Base-by-base conservation (phyloP, 1,140 invertebrate species). In the Leptonema lineaticorne region DNA sequence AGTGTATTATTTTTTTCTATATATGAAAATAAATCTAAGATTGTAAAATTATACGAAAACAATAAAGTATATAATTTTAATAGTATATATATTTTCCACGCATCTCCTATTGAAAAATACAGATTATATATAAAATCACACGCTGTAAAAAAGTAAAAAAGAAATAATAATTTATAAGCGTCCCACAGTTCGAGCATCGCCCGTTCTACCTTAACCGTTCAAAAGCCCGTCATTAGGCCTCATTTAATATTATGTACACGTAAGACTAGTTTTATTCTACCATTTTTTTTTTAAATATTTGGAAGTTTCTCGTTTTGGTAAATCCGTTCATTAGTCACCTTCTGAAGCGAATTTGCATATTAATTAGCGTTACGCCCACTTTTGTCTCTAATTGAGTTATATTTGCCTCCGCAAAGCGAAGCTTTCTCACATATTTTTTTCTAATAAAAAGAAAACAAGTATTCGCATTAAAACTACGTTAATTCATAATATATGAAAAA, bases 281-380 rank as follows among this genome's bases (percentile, higher is more conserved):
- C 5, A 45, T 28, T 45, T 37, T n/a, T 46, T 41, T 63, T 41
- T 6, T 6, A 24, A 14, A 14, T 53, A 26, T 53, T 53, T 24
- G 22, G 24, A 26, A 11, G 6, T 14, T 16, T 41, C 37, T 41
- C 37, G 37, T 14, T 18, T n/a, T n/a, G n/a, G n/a, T 3, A 9
- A 59, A 30, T 59, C 29, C 59, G 16, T 20, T 26, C 50, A 45
- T 64, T 64, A 64, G 62, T 64, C 62, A 64, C 45, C 45, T 50
- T 18, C 41, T 64, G 27, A 50, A 24, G 41, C 16, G 9, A 41
- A 64, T 50, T 50, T 64, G 41, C 29, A 62, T 37, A 18, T 62
- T 62, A 45, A 62, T 62, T 62, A 62, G 18, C 59, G 28, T 62
- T 46, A 64, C 62, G 27, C 62, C 62, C 62, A 64, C 62, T 64